phyloP scores from a whole-genome alignment of 2,797 vertebrate genomes.

The Pantherophis vulpinus region DNA sequence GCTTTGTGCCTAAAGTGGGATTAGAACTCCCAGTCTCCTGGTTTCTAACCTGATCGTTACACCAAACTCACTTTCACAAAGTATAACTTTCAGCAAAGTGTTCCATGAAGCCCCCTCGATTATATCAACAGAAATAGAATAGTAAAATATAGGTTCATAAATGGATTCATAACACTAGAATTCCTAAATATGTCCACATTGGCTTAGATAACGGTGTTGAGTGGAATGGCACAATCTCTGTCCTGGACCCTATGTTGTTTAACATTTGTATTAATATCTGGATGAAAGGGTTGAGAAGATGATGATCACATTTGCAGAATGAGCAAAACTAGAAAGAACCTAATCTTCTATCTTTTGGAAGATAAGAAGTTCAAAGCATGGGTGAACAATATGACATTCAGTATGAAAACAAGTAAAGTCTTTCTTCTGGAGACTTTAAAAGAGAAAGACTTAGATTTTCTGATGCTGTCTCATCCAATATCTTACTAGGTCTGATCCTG shows the following conservation, averaged over 20 bases:
- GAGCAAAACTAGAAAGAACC: neutral
- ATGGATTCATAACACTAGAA: neutral
- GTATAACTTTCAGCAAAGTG: neutral
- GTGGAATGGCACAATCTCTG: neutral
- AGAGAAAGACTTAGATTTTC: neutral
- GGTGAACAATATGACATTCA: neutral
- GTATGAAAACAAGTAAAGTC: neutral
- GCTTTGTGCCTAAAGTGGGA: neutral
- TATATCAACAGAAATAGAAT: neutral
- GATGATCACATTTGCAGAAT: neutral
- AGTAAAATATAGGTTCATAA: neutral
- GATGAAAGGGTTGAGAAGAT: neutral
- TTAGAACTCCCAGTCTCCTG: neutral
- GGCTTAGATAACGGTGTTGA: neutral
- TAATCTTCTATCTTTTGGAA: neutral
- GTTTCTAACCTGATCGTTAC: neutral
- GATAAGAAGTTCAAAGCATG: neutral
- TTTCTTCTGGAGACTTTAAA: neutral
- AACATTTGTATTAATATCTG: neutral
- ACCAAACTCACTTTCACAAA: neutral
- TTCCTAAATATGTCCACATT: neutral
- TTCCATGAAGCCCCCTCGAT: neutral
- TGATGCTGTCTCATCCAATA: neutral
- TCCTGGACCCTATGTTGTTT: neutral
- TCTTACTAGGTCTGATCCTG: neutral